Base-by-base conservation (phyloP, 1,140 invertebrate species). In the Penaeus japonicus region DNA sequence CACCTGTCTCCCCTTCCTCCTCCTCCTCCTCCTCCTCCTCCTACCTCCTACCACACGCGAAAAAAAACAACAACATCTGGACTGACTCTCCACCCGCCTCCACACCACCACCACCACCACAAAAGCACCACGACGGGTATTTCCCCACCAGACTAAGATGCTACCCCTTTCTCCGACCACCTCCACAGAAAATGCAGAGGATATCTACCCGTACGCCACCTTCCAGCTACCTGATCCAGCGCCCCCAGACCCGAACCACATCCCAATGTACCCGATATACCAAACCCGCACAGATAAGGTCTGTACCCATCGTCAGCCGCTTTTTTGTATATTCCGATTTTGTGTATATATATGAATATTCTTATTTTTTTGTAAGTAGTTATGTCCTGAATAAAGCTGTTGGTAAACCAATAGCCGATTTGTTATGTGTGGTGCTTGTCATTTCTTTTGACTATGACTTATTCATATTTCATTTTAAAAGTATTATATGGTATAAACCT, bases 191-290 rank as follows among this genome's bases (percentile, higher is more conserved):
- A 89, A 90, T 47, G 89, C 84, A 20, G 89, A 90, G 62, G 89
- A 91, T 53, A 88, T 91, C 80, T 90, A 90, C 73, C 90, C 90
- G 47, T 91, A 90, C 82, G 89, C 89, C 55, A 90, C 90, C 12
- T 91, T 91, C 85, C 90, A 91, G 83, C 85, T 91, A 18, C 87
- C 90, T 3, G 89, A 90, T 39, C 89, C 85, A 70, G 79, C 79
- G 73, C 87, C 89, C 57, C 83, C 86, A 27, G 89, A 89, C 39
- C 86, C 85, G 73, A 87, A 90, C 65, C 57, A 78, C 83, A 90
- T 90, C 65, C 89, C 89, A 7, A 89, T 90, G 89, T 88, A 89
- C 18, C 87, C 89, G 39, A 80, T 90, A 27, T 90, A 90, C 89
- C 89, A 90, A 78, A 85, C 86, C 55, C 85, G 89, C 59, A 84